Percentiles rank a stretch among this genome's conserved stretches.
Evolutionary conservation across 2,113 vertebrate species (phyloP).

Genomic region (Xenopus laevis): DNA sequence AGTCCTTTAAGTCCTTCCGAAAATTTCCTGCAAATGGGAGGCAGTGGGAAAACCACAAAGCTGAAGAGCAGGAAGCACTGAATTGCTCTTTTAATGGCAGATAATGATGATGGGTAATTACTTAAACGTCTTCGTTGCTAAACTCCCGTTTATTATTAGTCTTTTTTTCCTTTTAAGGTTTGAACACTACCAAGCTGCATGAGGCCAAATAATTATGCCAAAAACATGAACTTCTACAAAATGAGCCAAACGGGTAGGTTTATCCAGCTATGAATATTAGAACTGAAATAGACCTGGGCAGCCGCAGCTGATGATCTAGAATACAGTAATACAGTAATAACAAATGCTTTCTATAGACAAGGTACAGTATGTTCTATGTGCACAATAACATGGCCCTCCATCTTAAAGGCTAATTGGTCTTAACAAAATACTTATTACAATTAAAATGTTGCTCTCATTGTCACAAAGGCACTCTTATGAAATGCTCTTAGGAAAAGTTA

Average conservation of each 20-base stretch:
- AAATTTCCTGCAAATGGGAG: slow-evolving; percentile 17
- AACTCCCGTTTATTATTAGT: slow-evolving; percentile 39
- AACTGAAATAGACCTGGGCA: no score
- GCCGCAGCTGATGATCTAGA: no score
- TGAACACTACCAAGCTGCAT: slow-evolving; percentile 28
- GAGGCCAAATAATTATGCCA: slow-evolving; percentile 47
- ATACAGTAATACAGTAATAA: no score
- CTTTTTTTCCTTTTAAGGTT: slow-evolving; percentile 40
- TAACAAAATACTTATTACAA: no score
- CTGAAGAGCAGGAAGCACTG: slow-evolving; percentile 37
- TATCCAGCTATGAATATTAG: neutral
- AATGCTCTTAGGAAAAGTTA: no score
- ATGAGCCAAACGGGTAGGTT: slow-evolving; percentile 1
- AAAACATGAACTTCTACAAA: slow-evolving; percentile 46
- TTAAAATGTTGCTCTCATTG: no score
- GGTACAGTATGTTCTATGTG: no score
- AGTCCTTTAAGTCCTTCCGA: neutral
- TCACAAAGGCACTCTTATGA: no score
- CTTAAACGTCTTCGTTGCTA: slow-evolving; percentile 38
- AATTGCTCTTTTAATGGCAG: slow-evolving; percentile 35
- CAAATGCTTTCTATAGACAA: no score
- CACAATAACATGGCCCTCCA: no score
- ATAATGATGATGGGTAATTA: slow-evolving; percentile 44
- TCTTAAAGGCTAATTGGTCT: no score
- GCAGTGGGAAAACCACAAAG: slow-evolving; percentile 1